Conservation (phyloP, 2,888 invertebrate genomes). For the Chrysomela aeneicollis region DNA sequence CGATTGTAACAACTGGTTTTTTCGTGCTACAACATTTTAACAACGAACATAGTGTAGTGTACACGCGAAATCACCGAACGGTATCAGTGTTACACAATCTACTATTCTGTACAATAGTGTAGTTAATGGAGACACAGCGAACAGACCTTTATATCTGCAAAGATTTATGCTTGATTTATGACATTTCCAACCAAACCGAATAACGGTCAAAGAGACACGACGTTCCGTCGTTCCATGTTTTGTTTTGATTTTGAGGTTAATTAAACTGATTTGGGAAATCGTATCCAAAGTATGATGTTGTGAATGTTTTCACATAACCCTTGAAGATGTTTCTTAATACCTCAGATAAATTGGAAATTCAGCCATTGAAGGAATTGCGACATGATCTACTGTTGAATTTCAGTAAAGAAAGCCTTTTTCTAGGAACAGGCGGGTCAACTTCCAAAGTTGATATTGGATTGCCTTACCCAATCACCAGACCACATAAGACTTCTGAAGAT, state of each 20-base stretch:
- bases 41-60: no score
- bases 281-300: no score
- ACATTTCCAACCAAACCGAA: background rate
- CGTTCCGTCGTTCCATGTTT: background rate
- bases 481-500: conserved; percentile 32
- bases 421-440: conserved; percentile 36
- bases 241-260: background rate
- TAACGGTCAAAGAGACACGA: background rate
- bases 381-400: conserved; percentile 42
- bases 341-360: background rate
- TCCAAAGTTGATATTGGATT: conserved; percentile 32
- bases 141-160: no score
- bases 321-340: background rate
- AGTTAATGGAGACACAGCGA: no score
- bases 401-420: conserved; percentile 39
- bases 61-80: no score
- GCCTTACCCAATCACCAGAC: conserved; percentile 41
- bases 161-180: no score
- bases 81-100: no score
- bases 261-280: no score
- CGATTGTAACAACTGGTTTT: no score
- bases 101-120: no score
- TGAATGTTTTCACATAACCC: no score
- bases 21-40: no score
- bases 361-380: conserved; percentile 19